These are phyloP conservation scores for Zosterops borbonicus DNA, from an alignment of 2,113 vertebrate species.

Conservation along the genomic window DNA sequence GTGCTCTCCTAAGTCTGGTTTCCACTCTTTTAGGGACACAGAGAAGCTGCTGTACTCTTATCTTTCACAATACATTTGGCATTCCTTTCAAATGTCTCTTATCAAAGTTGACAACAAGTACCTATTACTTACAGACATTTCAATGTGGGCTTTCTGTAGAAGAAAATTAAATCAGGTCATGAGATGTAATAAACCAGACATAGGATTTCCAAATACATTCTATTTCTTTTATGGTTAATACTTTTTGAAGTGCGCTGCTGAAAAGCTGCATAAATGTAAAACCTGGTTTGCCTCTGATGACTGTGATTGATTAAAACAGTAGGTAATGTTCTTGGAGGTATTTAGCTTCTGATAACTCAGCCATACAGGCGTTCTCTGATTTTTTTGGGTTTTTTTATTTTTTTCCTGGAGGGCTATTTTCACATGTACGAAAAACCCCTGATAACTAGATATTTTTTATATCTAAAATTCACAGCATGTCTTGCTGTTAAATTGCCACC, in stretches of 20 bases:
- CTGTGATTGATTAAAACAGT: constrained; percentile 32
- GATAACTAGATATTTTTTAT: constrained; percentile 51
- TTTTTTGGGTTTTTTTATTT: neutral
- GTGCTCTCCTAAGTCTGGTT: neutral
- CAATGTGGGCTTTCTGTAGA: neutral
- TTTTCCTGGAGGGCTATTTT: constrained; percentile 21
- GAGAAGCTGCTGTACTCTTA: constrained; percentile 6
- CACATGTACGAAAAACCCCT: neutral
- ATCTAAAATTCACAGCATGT: constrained; percentile 69
- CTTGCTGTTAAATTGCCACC: constrained; percentile 70
- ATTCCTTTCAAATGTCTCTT: constrained; percentile 43
- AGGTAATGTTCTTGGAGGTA: constrained; percentile 6
- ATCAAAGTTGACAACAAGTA: constrained; percentile 52
- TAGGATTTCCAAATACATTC: constrained; percentile 45
- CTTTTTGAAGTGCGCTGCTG: constrained; percentile 14
- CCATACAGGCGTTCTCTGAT: neutral
- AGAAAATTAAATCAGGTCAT: constrained; percentile 63
- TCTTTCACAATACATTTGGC: constrained; percentile 42
- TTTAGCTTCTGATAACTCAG: constrained; percentile 30
- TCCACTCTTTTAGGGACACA: neutral
- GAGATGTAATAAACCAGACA: constrained; percentile 44
- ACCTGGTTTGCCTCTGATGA: neutral
- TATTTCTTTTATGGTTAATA: constrained; percentile 27
- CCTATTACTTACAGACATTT: constrained; percentile 58
- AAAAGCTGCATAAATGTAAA: constrained; percentile 37